Evolutionary conservation across 2,113 vertebrate species (phyloP), one percentile per base, ranked within the genome.

Genomic region (Beaufortia kweichowensis): DNA sequence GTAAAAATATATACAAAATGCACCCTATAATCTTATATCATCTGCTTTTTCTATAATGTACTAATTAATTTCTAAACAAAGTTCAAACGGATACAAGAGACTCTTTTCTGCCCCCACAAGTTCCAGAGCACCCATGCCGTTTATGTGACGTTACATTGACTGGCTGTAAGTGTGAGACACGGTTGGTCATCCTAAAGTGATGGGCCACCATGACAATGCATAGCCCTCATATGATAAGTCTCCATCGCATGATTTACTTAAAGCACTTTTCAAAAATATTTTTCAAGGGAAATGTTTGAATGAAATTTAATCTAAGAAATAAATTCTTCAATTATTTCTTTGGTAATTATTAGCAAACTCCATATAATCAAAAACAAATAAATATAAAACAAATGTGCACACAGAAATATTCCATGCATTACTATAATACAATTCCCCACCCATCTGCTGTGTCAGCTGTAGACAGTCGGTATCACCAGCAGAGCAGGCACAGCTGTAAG

Each of bases 401-500:
- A 75, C 2, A 48, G 11, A 56, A 73, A 70, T 17, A 6, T 29
- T 41, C 39, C 53, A 12, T 60, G 28, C 35, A 68, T 39, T 39
- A 39, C 14, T 28, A 56, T 59, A 31, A 29, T 80, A 61, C 26
- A 77, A 68, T 63, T 59, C 79, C 90, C 84, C 84, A 91, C 90
- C 87, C 78, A 79, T 81, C 29, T 31, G 63, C 29, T 31, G 63
- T 64, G 64, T 24, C 62, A 81, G 84, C 65, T 31, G 70, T 33
- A 64, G 69, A 81, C 89, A 89, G 61, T 77, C 6, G 76, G 75
- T 71, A 80, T 66, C 74, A 68, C 80, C 81, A 26, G 65, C 6
- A 39, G 84, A 79, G 81, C 90, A 93, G 78, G 82, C 84, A 81
- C 93, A 94, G 62, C 17, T 80, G 80, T 90, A 92, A 41, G 90